These are phyloP conservation scores for Equus quagga DNA, from an alignment of 2,113 vertebrate species.

Conservation along the genomic window DNA sequence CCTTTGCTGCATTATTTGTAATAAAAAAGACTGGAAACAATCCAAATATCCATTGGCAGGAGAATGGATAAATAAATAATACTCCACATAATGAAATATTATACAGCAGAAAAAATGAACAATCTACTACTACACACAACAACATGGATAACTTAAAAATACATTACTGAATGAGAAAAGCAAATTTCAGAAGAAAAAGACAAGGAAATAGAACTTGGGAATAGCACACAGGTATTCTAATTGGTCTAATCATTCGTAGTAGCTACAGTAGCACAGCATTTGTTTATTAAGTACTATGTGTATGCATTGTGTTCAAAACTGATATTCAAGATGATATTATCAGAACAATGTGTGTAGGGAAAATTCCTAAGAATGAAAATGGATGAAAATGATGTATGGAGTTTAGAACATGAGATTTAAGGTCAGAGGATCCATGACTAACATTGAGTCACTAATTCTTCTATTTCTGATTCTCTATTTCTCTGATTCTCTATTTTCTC, in stretches of 20 bases:
- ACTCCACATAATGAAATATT: not conserved
- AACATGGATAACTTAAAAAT: not conserved
- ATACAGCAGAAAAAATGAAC: not conserved
- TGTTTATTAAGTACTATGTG: not conserved
- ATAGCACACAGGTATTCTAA: not conserved
- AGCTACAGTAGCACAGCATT: not conserved
- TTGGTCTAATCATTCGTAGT: conserved; percentile 6
- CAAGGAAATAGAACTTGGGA: not conserved
- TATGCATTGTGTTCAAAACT: not conserved
- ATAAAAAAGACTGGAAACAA: not conserved
- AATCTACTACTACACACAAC: not conserved
- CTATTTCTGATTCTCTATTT: not conserved
- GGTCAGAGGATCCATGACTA: not conserved
- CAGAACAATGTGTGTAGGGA: not conserved
- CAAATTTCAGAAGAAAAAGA: not conserved
- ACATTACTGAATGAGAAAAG: not conserved
- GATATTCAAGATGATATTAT: not conserved
- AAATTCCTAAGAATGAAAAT: conserved; percentile 31
- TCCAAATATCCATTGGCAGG: not conserved
- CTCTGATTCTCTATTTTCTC: not conserved
- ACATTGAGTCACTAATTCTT: not conserved
- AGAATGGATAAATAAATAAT: not conserved
- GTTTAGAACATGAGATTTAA: not conserved
- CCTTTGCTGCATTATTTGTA: not conserved
- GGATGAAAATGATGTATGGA: not conserved